A percentile compares a stretch with the other conserved stretches of the same genome.
These are phyloP conservation scores for Neomicropteryx cornuta DNA, from an alignment of 1,140 invertebrate species.

Conservation along the genomic window DNA sequence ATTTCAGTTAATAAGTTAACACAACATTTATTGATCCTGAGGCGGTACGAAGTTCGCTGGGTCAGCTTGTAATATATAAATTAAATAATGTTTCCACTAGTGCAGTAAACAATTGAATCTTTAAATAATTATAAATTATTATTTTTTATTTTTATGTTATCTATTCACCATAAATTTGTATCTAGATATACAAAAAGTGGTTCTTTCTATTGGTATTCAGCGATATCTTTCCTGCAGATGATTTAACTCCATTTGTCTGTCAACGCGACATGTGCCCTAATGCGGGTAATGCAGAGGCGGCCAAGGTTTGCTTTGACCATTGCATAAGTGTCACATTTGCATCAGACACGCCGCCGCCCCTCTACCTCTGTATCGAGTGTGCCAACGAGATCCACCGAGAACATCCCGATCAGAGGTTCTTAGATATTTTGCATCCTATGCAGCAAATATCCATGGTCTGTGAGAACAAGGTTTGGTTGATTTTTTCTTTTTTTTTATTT, in stretches of 20 bases:
- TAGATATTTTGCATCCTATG: constrained; percentile 89
- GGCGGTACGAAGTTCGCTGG: no score
- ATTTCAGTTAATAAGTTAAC: no score
- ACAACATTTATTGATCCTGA: no score
- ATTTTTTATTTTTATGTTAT: no score
- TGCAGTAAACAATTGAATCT: no score
- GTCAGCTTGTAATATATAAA: no score
- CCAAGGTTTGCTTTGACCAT: constrained; percentile 86
- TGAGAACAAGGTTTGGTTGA: constrained; percentile 87
- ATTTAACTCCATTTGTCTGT: constrained; percentile 67
- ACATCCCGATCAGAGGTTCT: constrained; percentile 75
- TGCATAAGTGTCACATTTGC: constrained; percentile 73
- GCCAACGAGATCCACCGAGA: constrained; percentile 80
- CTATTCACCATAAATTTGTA: no score
- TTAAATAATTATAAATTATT: no score
- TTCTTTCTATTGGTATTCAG: no score
- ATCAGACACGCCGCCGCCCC: constrained; percentile 79
- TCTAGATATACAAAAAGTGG: no score
- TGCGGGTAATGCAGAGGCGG: constrained; percentile 71
- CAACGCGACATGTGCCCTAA: constrained; percentile 80
- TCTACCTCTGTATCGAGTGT: constrained; percentile 95
- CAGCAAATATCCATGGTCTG: constrained; percentile 89
- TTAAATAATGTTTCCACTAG: no score
- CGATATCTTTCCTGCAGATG: no score
- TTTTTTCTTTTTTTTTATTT: constrained; percentile 1